These are phyloP conservation scores for Drosophila pseudoananassae DNA, from an alignment of 1,140 invertebrate species.

Conservation along the genomic window DNA sequence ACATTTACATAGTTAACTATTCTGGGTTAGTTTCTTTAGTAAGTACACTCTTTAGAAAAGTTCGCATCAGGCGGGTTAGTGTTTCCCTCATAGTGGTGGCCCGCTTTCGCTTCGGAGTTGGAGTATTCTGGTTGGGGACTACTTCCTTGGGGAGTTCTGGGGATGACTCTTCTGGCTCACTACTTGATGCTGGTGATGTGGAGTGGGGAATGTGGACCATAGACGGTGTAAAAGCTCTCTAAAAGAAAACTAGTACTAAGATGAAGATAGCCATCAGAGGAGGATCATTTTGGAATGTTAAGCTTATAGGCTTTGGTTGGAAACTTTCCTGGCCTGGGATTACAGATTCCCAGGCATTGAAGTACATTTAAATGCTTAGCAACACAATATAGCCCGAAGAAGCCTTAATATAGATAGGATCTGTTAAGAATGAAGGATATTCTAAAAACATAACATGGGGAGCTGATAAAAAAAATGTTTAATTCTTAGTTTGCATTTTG, in stretches of 20 bases:
- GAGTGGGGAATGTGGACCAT: not conserved
- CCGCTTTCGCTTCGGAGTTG: slow-evolving; percentile 34
- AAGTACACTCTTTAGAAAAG: slow-evolving; percentile 52
- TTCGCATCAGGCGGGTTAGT: slow-evolving; percentile 50
- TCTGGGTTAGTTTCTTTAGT: slow-evolving; percentile 49
- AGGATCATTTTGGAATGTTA: too few relatives aligned
- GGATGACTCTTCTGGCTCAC: not conserved
- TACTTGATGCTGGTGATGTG: not conserved
- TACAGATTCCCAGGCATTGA: too few relatives aligned
- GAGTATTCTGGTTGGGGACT: slow-evolving; percentile 29
- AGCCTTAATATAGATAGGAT: too few relatives aligned
- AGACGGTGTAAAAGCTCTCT: not conserved
- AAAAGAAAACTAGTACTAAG: not conserved
- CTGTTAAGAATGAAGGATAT: too few relatives aligned
- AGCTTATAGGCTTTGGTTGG: too few relatives aligned
- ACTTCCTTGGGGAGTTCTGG: not conserved
- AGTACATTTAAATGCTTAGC: too few relatives aligned
- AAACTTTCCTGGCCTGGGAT: too few relatives aligned
- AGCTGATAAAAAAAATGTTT: not conserved
- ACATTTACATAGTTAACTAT: slow-evolving; percentile 45
- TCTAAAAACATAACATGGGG: too few relatives aligned
- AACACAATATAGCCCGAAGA: too few relatives aligned
- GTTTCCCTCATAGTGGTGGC: slow-evolving; percentile 18
- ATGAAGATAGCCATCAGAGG: too few relatives aligned
- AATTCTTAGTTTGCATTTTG: not conserved